Evolutionary conservation across 1,140 invertebrate genomes (phyloP).

Genomic region (Lordiphosa stackelbergi): DNA sequence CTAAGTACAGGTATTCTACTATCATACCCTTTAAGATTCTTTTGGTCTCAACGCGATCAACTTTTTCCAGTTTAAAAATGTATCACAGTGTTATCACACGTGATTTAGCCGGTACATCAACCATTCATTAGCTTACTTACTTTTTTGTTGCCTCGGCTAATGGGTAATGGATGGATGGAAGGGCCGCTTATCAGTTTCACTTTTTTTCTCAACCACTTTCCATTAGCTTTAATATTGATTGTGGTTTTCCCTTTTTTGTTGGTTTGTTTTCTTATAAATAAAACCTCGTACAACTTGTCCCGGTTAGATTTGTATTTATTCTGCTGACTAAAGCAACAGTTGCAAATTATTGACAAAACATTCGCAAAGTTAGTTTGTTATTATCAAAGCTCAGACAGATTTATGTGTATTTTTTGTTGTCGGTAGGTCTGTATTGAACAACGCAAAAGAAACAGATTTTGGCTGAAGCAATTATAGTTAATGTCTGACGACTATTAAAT

Average conservation of each 20-base stretch:
- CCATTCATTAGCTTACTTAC: constrained; percentile 12
- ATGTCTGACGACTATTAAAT: constrained; percentile 44
- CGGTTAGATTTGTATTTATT: constrained; percentile 42
- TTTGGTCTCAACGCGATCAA: too few relatives aligned
- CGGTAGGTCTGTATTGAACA: not conserved
- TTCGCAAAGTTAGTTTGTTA: constrained; percentile 13
- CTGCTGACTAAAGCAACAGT: constrained; percentile 53
- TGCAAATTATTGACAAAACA: constrained; percentile 70
- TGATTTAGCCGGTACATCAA: constrained; percentile 6
- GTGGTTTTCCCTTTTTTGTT: constrained; percentile 10
- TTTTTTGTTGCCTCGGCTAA: constrained; percentile 21
- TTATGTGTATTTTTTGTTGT: constrained; percentile 6
- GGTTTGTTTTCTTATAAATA: constrained; percentile 11
- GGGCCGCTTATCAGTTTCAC: constrained; percentile 47
- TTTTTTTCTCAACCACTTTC: constrained; percentile 43
- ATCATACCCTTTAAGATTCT: too few relatives aligned
- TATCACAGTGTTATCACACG: not conserved
- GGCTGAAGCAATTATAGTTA: constrained; percentile 41
- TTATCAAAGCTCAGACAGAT: constrained; percentile 18
- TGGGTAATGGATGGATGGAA: constrained; percentile 41
- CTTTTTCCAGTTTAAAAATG: too few relatives aligned
- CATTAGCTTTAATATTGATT: constrained; percentile 64
- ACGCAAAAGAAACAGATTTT: constrained; percentile 13
- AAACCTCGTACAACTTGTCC: constrained; percentile 10
- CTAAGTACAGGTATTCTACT: too few relatives aligned